Evolutionary conservation across 2,113 vertebrate genomes (phyloP).

Genomic region (Panthera tigris): DNA sequence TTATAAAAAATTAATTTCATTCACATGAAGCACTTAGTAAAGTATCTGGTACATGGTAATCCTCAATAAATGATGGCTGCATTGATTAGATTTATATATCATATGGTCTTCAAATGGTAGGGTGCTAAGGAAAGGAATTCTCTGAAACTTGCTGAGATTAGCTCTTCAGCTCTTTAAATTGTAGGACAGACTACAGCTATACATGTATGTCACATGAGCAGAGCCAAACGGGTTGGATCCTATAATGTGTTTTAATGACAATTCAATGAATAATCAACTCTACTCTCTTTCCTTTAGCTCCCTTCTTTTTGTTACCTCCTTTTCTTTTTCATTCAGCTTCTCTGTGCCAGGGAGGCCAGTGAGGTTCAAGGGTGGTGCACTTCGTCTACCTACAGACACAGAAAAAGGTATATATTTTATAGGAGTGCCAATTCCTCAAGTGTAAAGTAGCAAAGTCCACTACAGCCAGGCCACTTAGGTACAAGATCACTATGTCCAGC

Average conservation of each 20-base stretch:
- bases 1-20: slow-evolving; percentile 34
- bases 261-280: neutral
- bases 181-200: neutral
- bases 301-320: slow-evolving; percentile 90
- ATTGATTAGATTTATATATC: neutral
- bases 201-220: neutral
- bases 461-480: neutral
- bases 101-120: neutral
- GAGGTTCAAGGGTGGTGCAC: slow-evolving; percentile 96
- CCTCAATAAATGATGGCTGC: neutral
- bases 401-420: neutral
- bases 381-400: slow-evolving; percentile 89
- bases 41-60: neutral
- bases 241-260: neutral
- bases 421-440: neutral
- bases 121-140: neutral
- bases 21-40: neutral
- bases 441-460: neutral
- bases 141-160: neutral
- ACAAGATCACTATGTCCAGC: neutral
- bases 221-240: neutral
- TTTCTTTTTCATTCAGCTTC: slow-evolving; percentile 97
- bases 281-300: neutral
- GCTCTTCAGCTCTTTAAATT: neutral
- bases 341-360: slow-evolving; percentile 98